Evolutionary conservation across 2,113 vertebrate genomes (phyloP).

Genomic region (Phocoena sinus): DNA sequence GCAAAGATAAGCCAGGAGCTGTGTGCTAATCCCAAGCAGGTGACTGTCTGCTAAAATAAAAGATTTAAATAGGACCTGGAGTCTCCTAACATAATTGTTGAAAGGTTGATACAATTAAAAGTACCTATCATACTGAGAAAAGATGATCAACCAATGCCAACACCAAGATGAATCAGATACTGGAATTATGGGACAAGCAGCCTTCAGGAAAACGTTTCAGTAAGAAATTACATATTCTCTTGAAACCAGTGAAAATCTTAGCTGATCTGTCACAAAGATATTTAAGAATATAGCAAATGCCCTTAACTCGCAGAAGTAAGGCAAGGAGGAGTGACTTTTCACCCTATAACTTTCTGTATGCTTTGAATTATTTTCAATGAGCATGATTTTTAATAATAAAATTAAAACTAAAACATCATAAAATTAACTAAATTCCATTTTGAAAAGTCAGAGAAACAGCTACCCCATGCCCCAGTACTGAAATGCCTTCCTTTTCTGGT

Average conservation of each 20-base stretch:
- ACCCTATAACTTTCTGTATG: not conserved
- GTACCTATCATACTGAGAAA: not conserved
- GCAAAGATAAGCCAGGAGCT: not conserved
- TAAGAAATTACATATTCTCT: not conserved
- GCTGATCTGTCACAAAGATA: not conserved
- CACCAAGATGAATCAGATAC: not conserved
- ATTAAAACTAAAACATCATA: not conserved
- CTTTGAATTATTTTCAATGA: not conserved
- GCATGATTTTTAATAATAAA: not conserved
- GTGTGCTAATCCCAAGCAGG: not conserved
- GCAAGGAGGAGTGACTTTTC: not conserved
- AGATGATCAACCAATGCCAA: not conserved
- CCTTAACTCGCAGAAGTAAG: not conserved
- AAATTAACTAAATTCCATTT: not conserved
- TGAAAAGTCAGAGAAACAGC: not conserved
- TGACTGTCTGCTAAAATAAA: not conserved
- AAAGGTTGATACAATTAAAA: not conserved
- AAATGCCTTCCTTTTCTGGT: not conserved
- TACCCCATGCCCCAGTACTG: not conserved
- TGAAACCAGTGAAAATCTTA: constrained; percentile 17
- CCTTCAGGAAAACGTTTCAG: not conserved
- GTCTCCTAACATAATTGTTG: not conserved
- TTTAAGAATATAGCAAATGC: not conserved
- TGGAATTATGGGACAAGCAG: not conserved
- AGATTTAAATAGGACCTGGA: not conserved